A percentile compares a stretch with the other conserved stretches of the same genome.
phyloP scores from a whole-genome alignment of 1,140 invertebrate genomes.

The Halyomorpha halys region DNA sequence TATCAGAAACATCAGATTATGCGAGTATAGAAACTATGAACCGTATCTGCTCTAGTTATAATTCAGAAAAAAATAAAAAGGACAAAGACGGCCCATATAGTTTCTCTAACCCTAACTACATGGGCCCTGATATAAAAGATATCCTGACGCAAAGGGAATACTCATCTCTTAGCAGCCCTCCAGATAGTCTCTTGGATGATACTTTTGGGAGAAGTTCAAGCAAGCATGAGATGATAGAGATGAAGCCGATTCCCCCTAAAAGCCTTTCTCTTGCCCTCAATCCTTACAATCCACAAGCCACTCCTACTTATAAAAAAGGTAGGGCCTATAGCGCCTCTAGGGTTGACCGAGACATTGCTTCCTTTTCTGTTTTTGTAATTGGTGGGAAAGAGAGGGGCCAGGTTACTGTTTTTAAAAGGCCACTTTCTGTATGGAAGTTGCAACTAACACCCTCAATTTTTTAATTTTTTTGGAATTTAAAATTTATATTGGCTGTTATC shows the following conservation, averaged over 20 bases:
- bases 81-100: slow-evolving; percentile 29
- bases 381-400: slow-evolving; percentile 56
- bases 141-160: slow-evolving; percentile 35
- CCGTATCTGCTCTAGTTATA: slow-evolving; percentile 36
- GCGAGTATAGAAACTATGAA: slow-evolving; percentile 59
- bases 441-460: slow-evolving; percentile 37
- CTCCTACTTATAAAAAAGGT: slow-evolving; percentile 36
- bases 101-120: slow-evolving; percentile 58
- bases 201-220: slow-evolving; percentile 31
- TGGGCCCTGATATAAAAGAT: slow-evolving; percentile 48
- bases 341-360: slow-evolving; percentile 37
- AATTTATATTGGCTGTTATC: too few species aligned
- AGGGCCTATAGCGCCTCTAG: slow-evolving; percentile 39
- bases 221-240: slow-evolving; percentile 32
- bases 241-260: slow-evolving; percentile 36
- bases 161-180: slow-evolving; percentile 33
- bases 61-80: slow-evolving; percentile 35
- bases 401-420: slow-evolving; percentile 53
- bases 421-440: slow-evolving; percentile 54
- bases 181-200: slow-evolving; percentile 35
- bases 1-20: slow-evolving; percentile 61
- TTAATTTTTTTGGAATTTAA: slow-evolving; percentile 13
- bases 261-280: slow-evolving; percentile 34
- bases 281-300: slow-evolving; percentile 30
- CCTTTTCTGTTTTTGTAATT: slow-evolving; percentile 50